phyloP scores from a whole-genome alignment of 2,797 vertebrate species.

The Schizopygopsis pylzovi region DNA sequence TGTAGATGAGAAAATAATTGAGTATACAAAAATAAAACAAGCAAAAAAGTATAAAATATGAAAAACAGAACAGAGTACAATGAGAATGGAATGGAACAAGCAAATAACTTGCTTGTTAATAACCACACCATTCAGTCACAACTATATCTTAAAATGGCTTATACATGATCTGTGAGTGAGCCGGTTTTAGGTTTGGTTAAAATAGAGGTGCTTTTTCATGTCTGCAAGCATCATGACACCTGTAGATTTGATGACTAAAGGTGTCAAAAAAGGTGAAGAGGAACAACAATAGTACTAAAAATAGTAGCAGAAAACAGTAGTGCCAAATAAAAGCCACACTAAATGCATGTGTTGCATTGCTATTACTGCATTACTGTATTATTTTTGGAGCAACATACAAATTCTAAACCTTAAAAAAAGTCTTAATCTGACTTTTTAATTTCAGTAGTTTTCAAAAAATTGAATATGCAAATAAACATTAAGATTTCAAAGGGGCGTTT shows the following conservation, averaged over 20 bases:
- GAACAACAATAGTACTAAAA: background rate
- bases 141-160: background rate
- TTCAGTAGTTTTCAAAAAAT: background rate
- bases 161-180: background rate
- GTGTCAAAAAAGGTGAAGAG: background rate
- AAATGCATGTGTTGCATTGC: background rate
- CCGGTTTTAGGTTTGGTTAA: background rate
- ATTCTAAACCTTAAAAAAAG: background rate
- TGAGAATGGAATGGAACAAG: background rate
- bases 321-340: background rate
- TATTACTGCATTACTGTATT: background rate
- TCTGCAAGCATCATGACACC: background rate
- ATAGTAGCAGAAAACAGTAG: background rate
- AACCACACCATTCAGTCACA: background rate
- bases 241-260: background rate
- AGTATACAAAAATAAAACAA: too few relatives aligned
- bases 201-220: background rate
- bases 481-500: too few relatives aligned
- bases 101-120: background rate
- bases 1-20: background rate
- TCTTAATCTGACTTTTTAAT: background rate
- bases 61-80: too few relatives aligned
- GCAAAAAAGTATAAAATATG: too few relatives aligned
- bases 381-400: background rate
- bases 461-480: background rate